Evolutionary conservation across 2,797 vertebrate genomes (phyloP), one percentile per base, ranked within the genome.

Genomic region (Hirundo rustica): DNA sequence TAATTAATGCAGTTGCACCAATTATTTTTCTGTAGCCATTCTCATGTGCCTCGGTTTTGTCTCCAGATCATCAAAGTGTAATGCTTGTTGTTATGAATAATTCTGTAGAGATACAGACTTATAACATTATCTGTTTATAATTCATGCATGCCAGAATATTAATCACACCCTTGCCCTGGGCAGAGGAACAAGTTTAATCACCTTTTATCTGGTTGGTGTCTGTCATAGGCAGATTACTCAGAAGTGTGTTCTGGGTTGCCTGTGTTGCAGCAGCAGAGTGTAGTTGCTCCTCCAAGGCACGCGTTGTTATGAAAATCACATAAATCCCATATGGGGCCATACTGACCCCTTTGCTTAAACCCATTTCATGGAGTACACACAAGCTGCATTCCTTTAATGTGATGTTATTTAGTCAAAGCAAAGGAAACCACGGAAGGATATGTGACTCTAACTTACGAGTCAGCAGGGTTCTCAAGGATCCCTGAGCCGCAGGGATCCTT

Each of bases 131-230:
- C 85, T 92, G 55, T 65, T 61, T 90, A 71, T 77, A 93, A 95
- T 82, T 93, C 89, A 79, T 61, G 74, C 89, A 95, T 96, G 76
- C 83, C 93, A 96, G 83, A 93, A 74, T 90, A 74, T 87, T 88
- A 90, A 94, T 94, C 89, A 90, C 17, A 3, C 64, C 89, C 85
- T 94, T 2, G 0, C 83, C 83, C 85, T 40, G 72, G 80, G 93
- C 83, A 88, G n/a, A 87, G 60, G 47, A 95, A 40, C 93, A 84
- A 79, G 80, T 95, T 93, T 93, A 90, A 93, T 95, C 57, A 86
- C 82, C 77, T 88, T 94, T 82, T 79, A 82, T 94, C 85, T 90
- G 26, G 11, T 23, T 78, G 67, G 22, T 88, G 76, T 96, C 82
- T 86, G 58, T 89, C 83, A 51, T 61, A 58, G 45, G 30, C 55